Evolutionary conservation across 2,113 vertebrate genomes (phyloP), one percentile per base, ranked within the genome.

Genomic region (Nestor notabilis): DNA sequence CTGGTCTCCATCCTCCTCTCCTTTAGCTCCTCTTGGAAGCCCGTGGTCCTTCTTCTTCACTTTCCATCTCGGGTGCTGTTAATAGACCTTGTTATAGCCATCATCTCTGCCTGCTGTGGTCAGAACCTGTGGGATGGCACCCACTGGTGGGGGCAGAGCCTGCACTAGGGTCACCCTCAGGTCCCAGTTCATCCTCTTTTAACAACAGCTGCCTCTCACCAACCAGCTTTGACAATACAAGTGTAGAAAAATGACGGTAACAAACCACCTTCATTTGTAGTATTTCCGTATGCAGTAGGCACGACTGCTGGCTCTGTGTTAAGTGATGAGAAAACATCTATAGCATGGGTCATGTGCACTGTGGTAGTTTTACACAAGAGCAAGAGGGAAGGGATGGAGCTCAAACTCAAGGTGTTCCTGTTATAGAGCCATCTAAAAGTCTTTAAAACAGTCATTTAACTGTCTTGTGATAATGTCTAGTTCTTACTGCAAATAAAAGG

Each of bases 291-390:
- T 60, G n/a, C 37, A 69, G 24, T 19, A 6, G 77, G 35, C 27
- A 64, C 5, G 20, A 11, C 33, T 27, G 17, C 21, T 35, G 50
- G 7, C 44, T 64, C 46, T 56, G 74, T 37, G 44, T 31, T 49
- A 17, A 10, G 3, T 0, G 2, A 56, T n/a, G 23, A 55, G 39
- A 76, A 87, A 89, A 53, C 1, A 1, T 35, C 39, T 56, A 4
- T 28, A 58, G 39, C 35, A 35, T 6, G 3, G 21, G 49, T 41
- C 21, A 1, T 3, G 18, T 33, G 18, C 1, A 0, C 13, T 37
- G 24, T n/a, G 28, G 15, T 84, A 33, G 52, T 39, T 85, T 64
- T 65, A 25, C 37, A 37, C 13, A 31, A 29, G 27, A 58, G 37
- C 39, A 55, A 35, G 16, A 17, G 21, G 24, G 27, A 69, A 68